Percentiles rank a stretch among this genome's conserved stretches.
phyloP scores from a whole-genome alignment of 1,140 invertebrate genomes.

The Aphelenchoides fujianensis region DNA sequence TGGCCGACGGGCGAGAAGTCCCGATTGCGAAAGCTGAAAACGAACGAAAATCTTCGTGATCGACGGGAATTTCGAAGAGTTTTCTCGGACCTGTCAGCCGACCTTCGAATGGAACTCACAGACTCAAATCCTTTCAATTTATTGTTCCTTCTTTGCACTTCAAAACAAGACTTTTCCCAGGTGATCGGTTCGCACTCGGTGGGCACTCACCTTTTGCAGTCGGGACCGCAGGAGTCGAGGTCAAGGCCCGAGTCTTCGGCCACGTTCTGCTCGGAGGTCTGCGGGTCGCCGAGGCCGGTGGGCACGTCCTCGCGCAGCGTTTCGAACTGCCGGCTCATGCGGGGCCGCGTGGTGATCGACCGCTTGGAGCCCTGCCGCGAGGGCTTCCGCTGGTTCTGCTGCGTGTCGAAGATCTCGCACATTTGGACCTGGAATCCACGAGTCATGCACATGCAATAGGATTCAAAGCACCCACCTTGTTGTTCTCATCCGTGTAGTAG shows the following conservation, averaged over 20 bases:
- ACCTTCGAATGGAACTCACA: too few relatives aligned
- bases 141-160: neutral
- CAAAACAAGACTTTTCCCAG: too few relatives aligned
- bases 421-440: slow-evolving; percentile 28
- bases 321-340: neutral
- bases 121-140: too few relatives aligned
- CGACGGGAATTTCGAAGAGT: too few relatives aligned
- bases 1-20: too few relatives aligned
- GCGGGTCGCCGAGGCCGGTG: neutral
- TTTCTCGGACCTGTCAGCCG: too few relatives aligned
- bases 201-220: neutral
- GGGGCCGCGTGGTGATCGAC: neutral
- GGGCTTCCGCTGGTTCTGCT: slow-evolving; percentile 1
- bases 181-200: neutral
- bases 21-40: too few relatives aligned
- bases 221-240: neutral
- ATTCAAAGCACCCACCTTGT: slow-evolving; percentile 22
- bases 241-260: neutral
- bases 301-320: neutral
- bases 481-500: slow-evolving; percentile 54
- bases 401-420: slow-evolving; percentile 40
- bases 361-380: slow-evolving; percentile 2
- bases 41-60: too few relatives aligned
- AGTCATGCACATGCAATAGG: slow-evolving; percentile 8
- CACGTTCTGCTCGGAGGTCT: neutral